Percentiles rank a stretch among this genome's conserved stretches.
Conservation (phyloP, 2,888 invertebrate genomes). For the Ectropis crepuscularia region DNA sequence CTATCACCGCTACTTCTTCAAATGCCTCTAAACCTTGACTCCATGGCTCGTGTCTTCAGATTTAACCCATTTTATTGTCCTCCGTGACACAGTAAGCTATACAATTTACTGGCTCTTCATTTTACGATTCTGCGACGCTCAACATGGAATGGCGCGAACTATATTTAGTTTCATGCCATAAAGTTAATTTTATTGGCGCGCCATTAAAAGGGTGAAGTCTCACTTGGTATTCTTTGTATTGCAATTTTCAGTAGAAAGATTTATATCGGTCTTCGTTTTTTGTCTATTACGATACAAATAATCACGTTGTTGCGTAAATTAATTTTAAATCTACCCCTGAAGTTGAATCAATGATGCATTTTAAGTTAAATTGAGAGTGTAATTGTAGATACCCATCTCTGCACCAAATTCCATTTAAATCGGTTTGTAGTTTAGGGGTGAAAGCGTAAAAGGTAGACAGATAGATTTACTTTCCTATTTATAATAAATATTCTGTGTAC, state of each 20-base stretch:
- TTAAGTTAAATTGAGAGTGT: too few species aligned
- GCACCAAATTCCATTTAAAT: too few species aligned
- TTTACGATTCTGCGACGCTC: constrained; percentile 22
- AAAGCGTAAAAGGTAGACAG: too few species aligned
- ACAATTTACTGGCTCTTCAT: constrained; percentile 27
- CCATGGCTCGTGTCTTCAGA: constrained; percentile 1
- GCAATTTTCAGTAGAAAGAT: not conserved
- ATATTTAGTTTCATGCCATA: constrained; percentile 24
- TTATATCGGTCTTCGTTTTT: not conserved
- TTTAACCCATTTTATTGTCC: constrained; percentile 21
- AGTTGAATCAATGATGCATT: too few species aligned
- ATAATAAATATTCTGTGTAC: too few species aligned
- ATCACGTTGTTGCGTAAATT: too few species aligned
- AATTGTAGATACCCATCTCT: too few species aligned
- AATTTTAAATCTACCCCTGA: too few species aligned
- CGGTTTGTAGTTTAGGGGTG: too few species aligned
- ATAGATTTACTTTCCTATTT: too few species aligned
- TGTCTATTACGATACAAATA: not conserved
- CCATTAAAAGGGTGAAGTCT: constrained; percentile 7
- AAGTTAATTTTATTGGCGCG: constrained; percentile 23
- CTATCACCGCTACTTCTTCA: too few species aligned
- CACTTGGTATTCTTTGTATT: not conserved
- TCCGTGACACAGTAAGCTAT: constrained; percentile 23
- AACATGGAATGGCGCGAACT: constrained; percentile 22
- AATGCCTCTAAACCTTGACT: too few species aligned